A percentile compares a stretch with the other conserved stretches of the same genome.
phyloP scores from a whole-genome alignment of 2,113 vertebrate species.

The Triplophysa rosa region DNA sequence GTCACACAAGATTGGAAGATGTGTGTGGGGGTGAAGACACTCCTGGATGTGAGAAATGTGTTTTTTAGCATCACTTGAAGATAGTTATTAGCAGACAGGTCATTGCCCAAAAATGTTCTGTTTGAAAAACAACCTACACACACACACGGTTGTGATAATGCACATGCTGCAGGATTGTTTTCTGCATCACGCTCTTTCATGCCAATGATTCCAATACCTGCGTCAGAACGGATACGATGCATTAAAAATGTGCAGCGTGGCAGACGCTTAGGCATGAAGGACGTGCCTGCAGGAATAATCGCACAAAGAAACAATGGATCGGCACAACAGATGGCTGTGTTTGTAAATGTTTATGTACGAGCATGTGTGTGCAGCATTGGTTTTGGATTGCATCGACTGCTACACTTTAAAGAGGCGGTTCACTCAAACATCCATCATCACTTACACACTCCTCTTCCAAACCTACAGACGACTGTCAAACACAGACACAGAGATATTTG shows the following conservation, averaged over 20 bases:
- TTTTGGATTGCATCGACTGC: neutral
- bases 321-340: conserved; percentile 34
- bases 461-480: neutral
- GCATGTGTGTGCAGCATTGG: conserved; percentile 20
- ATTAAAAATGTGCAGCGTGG: conserved; percentile 16
- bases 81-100: too few relatives aligned
- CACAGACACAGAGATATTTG: neutral
- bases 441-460: neutral
- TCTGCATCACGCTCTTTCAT: neutral
- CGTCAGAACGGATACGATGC: neutral
- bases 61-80: neutral
- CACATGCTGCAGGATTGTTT: neutral
- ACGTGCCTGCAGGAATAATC: neutral
- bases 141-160: neutral
- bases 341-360: conserved; percentile 29
- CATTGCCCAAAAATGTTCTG: too few relatives aligned
- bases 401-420: neutral
- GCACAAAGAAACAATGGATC: neutral
- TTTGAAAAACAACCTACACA: too few relatives aligned
- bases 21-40: conserved; percentile 4
- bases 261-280: neutral
- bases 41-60: neutral
- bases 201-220: neutral
- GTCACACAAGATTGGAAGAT: conserved; percentile 6
- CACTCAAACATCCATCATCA: neutral